phyloP scores from a whole-genome alignment of 2,888 invertebrate species.

The Thysanoteuthis rhombus region DNA sequence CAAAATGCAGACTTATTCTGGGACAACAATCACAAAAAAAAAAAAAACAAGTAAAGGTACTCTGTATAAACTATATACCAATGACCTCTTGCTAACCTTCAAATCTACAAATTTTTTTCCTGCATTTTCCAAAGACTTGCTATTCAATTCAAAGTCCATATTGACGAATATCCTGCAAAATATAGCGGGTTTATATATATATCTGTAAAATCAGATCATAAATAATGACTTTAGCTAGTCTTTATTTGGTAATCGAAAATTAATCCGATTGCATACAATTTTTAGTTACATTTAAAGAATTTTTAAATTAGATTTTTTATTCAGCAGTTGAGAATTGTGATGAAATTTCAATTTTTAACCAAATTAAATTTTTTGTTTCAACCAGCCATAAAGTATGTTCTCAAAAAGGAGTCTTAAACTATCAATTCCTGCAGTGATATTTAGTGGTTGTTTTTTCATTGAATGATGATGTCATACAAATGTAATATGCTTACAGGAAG shows the following conservation, averaged over 20 bases:
- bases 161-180: slow-evolving; percentile 12
- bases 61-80: background rate
- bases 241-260: background rate
- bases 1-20: slow-evolving; percentile 12
- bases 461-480: background rate
- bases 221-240: background rate
- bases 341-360: background rate
- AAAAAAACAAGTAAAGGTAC: background rate
- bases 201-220: background rate
- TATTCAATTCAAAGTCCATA: background rate
- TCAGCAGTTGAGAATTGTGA: background rate
- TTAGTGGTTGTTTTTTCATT: background rate
- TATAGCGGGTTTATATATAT: background rate
- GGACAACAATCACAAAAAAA: background rate
- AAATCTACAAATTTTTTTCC: background rate
- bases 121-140: background rate
- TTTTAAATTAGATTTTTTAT: background rate
- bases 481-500: background rate
- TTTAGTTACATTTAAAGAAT: background rate
- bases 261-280: background rate
- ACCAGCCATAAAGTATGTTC: background rate
- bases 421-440: background rate
- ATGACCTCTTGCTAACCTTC: background rate
- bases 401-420: background rate
- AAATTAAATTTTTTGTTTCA: background rate